Evolutionary conservation across 2,888 invertebrate species (phyloP).

Genomic region (Sipunculus nudus): DNA sequence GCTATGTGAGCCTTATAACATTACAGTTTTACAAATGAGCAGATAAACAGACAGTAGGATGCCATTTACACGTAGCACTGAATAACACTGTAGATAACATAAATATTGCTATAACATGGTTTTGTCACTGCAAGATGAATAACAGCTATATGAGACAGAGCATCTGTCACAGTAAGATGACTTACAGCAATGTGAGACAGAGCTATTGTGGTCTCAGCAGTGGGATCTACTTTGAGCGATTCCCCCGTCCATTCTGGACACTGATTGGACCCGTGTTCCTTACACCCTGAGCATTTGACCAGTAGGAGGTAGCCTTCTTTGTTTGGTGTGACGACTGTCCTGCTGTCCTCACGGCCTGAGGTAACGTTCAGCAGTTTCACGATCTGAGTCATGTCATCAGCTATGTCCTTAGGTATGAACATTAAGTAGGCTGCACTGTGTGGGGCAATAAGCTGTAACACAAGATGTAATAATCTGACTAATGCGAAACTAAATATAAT

Average conservation of each 20-base stretch:
- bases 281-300: constrained; percentile 43
- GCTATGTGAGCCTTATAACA: too few species aligned
- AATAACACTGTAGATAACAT: too few species aligned
- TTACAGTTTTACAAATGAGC: too few species aligned
- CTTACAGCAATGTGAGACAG: constrained; percentile 66
- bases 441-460: constrained; percentile 58
- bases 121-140: too few species aligned
- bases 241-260: constrained; percentile 62
- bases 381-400: constrained; percentile 60
- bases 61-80: too few species aligned
- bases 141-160: too few species aligned
- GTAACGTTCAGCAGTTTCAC: constrained; percentile 68
- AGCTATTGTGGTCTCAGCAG: constrained; percentile 68
- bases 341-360: constrained; percentile 64
- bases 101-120: too few species aligned
- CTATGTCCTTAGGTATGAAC: constrained; percentile 66
- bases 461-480: too few species aligned
- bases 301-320: constrained; percentile 64
- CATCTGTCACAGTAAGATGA: too few species aligned
- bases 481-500: too few species aligned
- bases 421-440: constrained; percentile 65
- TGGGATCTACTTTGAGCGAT: constrained; percentile 64
- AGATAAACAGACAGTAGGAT: too few species aligned
- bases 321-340: constrained; percentile 17
- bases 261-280: constrained; percentile 35